Percentiles rank a stretch among this genome's conserved stretches.
phyloP scores from a whole-genome alignment of 2,797 vertebrate species.

The Lacerta agilis region DNA sequence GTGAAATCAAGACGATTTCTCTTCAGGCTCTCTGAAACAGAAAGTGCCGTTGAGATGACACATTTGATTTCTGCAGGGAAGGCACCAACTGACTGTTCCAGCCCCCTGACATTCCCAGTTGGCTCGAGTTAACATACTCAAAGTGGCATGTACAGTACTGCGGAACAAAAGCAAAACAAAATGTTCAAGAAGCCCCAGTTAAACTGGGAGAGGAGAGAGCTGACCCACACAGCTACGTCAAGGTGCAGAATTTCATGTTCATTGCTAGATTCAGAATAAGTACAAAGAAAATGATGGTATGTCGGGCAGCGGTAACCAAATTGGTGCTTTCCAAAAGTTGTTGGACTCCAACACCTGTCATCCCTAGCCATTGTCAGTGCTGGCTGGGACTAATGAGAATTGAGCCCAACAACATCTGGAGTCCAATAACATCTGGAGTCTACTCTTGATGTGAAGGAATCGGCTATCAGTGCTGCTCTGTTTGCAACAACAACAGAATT shows the following conservation, averaged over 20 bases:
- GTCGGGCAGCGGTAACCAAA: too few species aligned
- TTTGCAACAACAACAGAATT: not conserved
- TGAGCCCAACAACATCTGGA: too few species aligned
- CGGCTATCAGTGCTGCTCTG: too few species aligned
- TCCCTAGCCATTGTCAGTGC: too few species aligned
- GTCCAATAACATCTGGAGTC: too few species aligned
- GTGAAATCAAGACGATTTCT: not conserved
- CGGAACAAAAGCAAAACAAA: constrained; percentile 27
- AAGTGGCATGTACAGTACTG: constrained; percentile 32
- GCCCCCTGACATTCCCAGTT: constrained; percentile 44
- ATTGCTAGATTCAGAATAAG: not conserved
- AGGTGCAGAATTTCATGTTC: not conserved
- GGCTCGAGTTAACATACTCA: not conserved
- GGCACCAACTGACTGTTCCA: constrained; percentile 56
- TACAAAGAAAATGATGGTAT: not conserved
- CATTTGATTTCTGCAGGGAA: constrained; percentile 70
- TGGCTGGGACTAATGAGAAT: too few species aligned
- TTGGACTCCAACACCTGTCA: too few species aligned
- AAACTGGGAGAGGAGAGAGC: constrained; percentile 7
- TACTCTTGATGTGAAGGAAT: not conserved
- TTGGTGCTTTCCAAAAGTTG: too few species aligned
- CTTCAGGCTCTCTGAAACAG: constrained; percentile 7
- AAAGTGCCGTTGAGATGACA: constrained; percentile 54
- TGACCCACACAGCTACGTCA: not conserved
- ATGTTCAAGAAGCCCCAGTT: constrained; percentile 19